phyloP scores from a whole-genome alignment of 2,888 invertebrate genomes.

The Hypsopygia costalis region DNA sequence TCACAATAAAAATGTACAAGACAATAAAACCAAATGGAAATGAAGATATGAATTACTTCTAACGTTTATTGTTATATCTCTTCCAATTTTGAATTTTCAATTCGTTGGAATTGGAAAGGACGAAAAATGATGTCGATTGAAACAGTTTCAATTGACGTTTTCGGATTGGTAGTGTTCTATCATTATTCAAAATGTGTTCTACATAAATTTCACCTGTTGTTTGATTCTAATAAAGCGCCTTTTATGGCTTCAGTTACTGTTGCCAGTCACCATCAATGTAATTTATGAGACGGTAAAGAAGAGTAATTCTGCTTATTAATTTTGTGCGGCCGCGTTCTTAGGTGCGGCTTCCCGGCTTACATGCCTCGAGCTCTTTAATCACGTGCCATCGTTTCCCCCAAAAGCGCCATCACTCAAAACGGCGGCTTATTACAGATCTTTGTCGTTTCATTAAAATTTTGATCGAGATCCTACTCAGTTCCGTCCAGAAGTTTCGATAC shows the following conservation, averaged over 20 bases:
- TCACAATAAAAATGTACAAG: conserved; percentile 64
- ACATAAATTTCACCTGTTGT: conserved; percentile 47
- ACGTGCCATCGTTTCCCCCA: conserved; percentile 31
- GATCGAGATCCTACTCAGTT: conserved; percentile 23
- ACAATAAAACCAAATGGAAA: conserved; percentile 60
- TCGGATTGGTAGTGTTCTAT: not conserved
- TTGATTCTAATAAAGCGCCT: conserved; percentile 57
- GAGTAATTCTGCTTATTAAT: conserved; percentile 74
- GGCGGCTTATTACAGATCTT: conserved; percentile 27
- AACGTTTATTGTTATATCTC: conserved; percentile 34
- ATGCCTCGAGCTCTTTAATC: conserved; percentile 57
- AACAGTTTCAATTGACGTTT: not conserved
- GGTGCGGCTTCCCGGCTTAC: conserved; percentile 61
- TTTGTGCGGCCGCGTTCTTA: conserved; percentile 51
- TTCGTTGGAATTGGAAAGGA: conserved; percentile 1
- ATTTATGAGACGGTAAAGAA: conserved; percentile 69
- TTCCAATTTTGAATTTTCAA: conserved; percentile 33
- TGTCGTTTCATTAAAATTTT: conserved; percentile 32
- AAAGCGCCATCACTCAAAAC: conserved; percentile 38
- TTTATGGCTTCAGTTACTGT: conserved; percentile 58
- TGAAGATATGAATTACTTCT: conserved; percentile 50
- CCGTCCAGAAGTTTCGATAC: conserved; percentile 10
- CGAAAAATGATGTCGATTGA: conserved; percentile 4
- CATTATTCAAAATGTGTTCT: not conserved
- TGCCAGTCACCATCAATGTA: conserved; percentile 65